Conservation (phyloP, 2,888 invertebrate genomes). For the Cephus sareptanus region DNA sequence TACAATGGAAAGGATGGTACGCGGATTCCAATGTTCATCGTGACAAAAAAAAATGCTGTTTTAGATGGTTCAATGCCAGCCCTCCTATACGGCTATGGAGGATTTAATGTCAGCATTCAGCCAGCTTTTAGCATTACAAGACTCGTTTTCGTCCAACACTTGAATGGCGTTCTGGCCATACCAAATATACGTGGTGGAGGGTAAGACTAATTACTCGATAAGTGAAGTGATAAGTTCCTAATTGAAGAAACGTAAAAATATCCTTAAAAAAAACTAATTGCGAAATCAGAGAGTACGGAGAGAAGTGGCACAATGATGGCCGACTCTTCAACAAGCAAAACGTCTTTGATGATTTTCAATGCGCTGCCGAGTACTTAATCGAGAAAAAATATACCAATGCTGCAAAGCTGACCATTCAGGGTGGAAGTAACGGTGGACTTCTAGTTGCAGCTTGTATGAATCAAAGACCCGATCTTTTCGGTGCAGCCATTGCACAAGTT, state of each 20-base stretch:
- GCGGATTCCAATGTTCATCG: conserved; percentile 95
- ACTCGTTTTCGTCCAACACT: conserved; percentile 88
- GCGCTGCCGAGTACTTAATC: conserved; percentile 90
- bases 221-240: background rate
- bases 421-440: conserved; percentile 97
- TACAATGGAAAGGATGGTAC: conserved; percentile 94
- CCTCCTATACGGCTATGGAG: conserved; percentile 95
- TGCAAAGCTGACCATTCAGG: conserved; percentile 85
- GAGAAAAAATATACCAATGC: conserved; percentile 81
- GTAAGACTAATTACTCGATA: conserved; percentile 67
- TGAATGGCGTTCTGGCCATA: conserved; percentile 89
- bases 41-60: conserved; percentile 77
- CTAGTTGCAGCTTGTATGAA: conserved; percentile 95
- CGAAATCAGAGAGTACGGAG: conserved; percentile 88
- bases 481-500: conserved; percentile 92
- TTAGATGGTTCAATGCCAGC: conserved; percentile 82
- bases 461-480: conserved; percentile 94
- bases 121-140: conserved; percentile 91
- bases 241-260: conserved; percentile 6
- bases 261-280: background rate
- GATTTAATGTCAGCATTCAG: conserved; percentile 92
- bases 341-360: conserved; percentile 95
- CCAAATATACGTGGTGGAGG: conserved; percentile 97
- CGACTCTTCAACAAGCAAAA: conserved; percentile 94
- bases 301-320: conserved; percentile 96